A percentile compares a stretch with the other conserved stretches of the same genome.
Conservation (phyloP, 2,888 invertebrate species). For the Xestobium rufovillosum region DNA sequence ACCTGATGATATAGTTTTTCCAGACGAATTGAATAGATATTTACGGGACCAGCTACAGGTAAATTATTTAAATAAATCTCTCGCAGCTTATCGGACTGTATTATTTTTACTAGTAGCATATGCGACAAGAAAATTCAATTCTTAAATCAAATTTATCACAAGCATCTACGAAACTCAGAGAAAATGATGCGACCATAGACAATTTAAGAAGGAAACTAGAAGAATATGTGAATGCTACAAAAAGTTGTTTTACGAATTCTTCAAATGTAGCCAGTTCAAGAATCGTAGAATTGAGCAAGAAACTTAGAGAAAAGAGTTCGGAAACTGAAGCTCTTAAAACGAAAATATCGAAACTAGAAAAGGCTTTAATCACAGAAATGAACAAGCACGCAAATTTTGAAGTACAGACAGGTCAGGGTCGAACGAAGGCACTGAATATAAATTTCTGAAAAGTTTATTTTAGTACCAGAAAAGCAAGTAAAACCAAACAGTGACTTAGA, state of each 20-base stretch:
- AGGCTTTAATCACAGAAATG: conserved; percentile 21
- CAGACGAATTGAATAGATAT: conserved; percentile 54
- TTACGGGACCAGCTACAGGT: conserved; percentile 54
- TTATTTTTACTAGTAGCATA: too few relatives aligned
- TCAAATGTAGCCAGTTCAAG: conserved; percentile 54
- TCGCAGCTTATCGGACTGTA: too few relatives aligned
- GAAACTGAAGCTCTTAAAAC: conserved; percentile 55
- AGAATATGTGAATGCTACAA: conserved; percentile 46
- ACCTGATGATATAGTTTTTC: conserved; percentile 48
- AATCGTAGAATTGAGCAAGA: conserved; percentile 60
- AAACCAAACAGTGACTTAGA: conserved; percentile 40
- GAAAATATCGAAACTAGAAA: conserved; percentile 50
- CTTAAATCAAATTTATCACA: conserved; percentile 47
- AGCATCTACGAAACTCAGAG: conserved; percentile 45
- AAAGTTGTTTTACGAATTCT: conserved; percentile 46
- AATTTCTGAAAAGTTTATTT: too few relatives aligned
- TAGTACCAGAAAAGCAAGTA: too few relatives aligned
- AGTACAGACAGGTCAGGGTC: conserved; percentile 11
- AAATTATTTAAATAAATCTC: too few relatives aligned
- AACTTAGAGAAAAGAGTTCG: conserved; percentile 55
- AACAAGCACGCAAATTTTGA: conserved; percentile 5
- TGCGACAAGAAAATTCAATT: conserved; percentile 51
- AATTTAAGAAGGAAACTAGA: conserved; percentile 46
- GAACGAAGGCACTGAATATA: too few relatives aligned
- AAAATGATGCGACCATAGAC: conserved; percentile 42